These are phyloP conservation scores for Malurus alboscapulatus DNA, from an alignment of 2,113 vertebrate genomes.

Conservation along the genomic window DNA sequence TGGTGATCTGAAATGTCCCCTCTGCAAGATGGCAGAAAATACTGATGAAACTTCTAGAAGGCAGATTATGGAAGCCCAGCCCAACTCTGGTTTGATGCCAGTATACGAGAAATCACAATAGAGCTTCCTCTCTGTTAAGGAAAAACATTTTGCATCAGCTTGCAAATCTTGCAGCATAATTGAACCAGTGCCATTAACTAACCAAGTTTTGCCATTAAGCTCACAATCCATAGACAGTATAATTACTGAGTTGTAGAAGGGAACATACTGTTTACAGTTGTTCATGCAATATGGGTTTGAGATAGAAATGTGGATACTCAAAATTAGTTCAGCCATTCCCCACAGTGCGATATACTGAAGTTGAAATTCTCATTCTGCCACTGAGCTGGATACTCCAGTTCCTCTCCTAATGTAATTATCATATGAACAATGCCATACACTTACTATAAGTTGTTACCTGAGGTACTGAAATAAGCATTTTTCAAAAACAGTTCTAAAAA, in stretches of 20 bases:
- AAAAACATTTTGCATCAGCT: not conserved
- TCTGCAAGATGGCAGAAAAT: not conserved
- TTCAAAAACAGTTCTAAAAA: not conserved
- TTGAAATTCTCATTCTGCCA: not conserved
- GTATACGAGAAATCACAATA: not conserved
- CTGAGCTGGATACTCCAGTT: not conserved
- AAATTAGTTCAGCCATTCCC: not conserved
- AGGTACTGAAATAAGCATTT: not conserved
- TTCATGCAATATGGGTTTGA: not conserved
- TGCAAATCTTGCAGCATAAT: not conserved
- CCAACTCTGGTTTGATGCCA: not conserved
- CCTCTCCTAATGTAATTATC: not conserved
- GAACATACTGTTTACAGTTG: not conserved
- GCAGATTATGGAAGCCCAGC: not conserved
- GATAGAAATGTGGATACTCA: not conserved
- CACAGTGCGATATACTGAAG: not conserved
- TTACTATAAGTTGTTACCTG: not conserved
- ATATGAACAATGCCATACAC: not conserved
- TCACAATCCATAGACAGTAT: rapidly evolving
- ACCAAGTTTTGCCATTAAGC: not conserved
- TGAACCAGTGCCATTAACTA: not conserved
- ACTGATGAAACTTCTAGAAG: not conserved
- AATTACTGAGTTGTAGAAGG: not conserved
- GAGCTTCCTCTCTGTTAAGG: not conserved
- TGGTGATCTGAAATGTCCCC: not conserved